Evolutionary conservation across 1,140 invertebrate species (phyloP), one percentile per base, ranked within the genome.

Genomic region (Zaprionus camerounensis): DNA sequence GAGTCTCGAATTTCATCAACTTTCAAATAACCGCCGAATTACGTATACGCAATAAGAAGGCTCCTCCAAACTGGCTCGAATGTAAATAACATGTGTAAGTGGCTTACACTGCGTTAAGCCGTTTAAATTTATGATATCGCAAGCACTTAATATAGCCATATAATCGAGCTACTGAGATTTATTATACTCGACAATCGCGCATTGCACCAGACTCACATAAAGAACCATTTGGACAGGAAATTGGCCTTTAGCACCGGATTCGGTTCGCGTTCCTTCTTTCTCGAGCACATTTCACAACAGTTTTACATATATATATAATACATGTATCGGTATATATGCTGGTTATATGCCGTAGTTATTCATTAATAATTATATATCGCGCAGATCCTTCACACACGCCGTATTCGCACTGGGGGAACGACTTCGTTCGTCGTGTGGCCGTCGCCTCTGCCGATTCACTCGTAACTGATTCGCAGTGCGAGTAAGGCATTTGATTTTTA

Each of bases 221-320:
- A 92, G 41, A 91, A 91, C 91, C 91, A 92, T 75, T 91, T 92
- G 49, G 91, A 92, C 7, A 92, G 57, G 34, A 92, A 82, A 76
- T 91, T 92, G n/a, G 91, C 90, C 55, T 79, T 78, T 28, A 91
- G 73, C 69, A 91, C 80, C 15, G 91, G 91, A 91, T 92, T 92
- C 26, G 91, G 91, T 62, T 81, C 72, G 13, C 79, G 78, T 70
- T 81, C 56, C 59, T 75, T 71, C 46, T 81, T 62, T 34, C 66
- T 46, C n/a, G 76, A 36, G 56, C 68, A 73, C 85, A 88, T 88
- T 76, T 71, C 9, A n/a, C 26, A 55, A 34, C 5, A 51, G 26
- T 44, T 41, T 62, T 71, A 13, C 34, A 22, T 22, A 7, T 66
- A 58, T 41, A 13, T 22, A 11, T 15, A 15, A 28, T 24, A 56